phyloP scores from a whole-genome alignment of 2,113 vertebrate species.

The Heliornis fulica region DNA sequence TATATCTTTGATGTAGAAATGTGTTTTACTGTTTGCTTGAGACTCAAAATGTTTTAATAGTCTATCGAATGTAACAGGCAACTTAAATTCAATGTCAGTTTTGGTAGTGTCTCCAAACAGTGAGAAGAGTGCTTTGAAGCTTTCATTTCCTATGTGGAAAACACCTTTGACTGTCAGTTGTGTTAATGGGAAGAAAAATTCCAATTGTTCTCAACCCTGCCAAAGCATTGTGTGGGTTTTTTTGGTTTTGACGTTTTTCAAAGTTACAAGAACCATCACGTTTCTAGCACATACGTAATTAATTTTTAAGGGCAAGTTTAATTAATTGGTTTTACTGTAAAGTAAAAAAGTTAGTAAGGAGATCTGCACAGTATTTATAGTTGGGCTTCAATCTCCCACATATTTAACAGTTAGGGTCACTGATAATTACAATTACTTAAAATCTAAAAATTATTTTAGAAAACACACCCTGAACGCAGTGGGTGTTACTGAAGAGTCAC shows the following conservation, averaged over 20 bases:
- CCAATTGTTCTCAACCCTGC: constrained; percentile 62
- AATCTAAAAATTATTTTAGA: neutral
- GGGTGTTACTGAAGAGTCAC: neutral
- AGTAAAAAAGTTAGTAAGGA: constrained; percentile 22
- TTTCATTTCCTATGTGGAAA: constrained; percentile 66
- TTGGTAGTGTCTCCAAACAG: constrained; percentile 17
- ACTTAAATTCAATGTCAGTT: constrained; percentile 4
- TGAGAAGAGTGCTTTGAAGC: constrained; percentile 55
- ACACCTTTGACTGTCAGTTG: constrained; percentile 64
- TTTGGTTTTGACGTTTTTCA: constrained; percentile 50
- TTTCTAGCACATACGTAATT: constrained; percentile 54
- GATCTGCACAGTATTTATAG: constrained; percentile 17
- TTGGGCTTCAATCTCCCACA: neutral
- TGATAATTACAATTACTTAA: constrained; percentile 9
- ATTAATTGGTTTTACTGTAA: constrained; percentile 54
- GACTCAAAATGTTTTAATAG: neutral
- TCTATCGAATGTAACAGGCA: neutral
- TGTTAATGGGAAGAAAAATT: constrained; percentile 61
- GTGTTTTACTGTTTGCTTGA: neutral
- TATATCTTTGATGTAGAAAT: neutral
- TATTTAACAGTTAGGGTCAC: constrained; percentile 30
- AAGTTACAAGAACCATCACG: constrained; percentile 71
- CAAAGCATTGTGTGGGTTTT: constrained; percentile 29
- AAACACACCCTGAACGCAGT: neutral
- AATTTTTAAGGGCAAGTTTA: constrained; percentile 58